Conservation (phyloP, 2,888 invertebrate genomes). For the Orthosia cruda region DNA sequence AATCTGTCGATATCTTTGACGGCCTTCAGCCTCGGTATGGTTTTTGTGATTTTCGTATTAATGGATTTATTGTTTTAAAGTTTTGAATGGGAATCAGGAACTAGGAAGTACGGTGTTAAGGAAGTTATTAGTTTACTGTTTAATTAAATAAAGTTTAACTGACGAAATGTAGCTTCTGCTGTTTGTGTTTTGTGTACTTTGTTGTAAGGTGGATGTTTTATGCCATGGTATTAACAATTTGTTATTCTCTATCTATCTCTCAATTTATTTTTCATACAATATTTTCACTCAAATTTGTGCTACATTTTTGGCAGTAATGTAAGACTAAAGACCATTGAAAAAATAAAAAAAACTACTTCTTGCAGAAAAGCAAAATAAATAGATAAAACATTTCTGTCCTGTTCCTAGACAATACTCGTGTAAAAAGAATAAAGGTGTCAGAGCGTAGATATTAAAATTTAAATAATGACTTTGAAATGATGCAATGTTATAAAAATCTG, state of each 20-base stretch:
- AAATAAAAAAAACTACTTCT: conserved; percentile 10
- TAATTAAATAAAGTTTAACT: no score
- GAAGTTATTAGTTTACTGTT: not conserved
- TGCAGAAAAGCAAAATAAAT: not conserved
- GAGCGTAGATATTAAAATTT: conserved; percentile 51
- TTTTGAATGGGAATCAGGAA: not conserved
- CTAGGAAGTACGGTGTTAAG: not conserved
- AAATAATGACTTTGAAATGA: conserved; percentile 59
- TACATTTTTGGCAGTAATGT: no score
- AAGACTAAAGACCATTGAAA: not conserved
- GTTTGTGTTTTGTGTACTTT: no score
- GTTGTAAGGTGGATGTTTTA: no score
- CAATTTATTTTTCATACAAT: no score
- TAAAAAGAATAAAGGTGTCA: conserved; percentile 45
- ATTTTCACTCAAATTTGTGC: no score
- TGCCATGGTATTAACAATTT: no score
- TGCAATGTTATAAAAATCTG: conserved; percentile 52
- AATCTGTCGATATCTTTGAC: conserved; percentile 53
- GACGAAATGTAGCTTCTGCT: no score
- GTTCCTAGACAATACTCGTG: conserved; percentile 44
- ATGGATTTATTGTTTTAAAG: conserved; percentile 18
- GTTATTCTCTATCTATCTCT: no score
- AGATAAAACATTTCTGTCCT: conserved; percentile 22
- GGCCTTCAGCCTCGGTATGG: not conserved
- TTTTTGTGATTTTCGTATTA: conserved; percentile 10